These are phyloP conservation scores for Dolomedes plantarius DNA, from an alignment of 2,888 invertebrate genomes.

Conservation along the genomic window DNA sequence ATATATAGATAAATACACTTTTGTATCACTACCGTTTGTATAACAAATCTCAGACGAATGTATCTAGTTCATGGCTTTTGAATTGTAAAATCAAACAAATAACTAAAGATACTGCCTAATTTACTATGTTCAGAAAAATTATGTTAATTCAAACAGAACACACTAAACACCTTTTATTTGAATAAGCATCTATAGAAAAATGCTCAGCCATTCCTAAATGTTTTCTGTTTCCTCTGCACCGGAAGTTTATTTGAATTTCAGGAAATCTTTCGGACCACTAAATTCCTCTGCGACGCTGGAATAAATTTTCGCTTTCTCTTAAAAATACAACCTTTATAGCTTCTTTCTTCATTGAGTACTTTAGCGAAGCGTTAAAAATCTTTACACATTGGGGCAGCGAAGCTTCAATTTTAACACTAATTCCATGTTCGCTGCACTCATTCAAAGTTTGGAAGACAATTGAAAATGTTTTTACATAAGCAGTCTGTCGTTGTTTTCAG, in stretches of 20 bases:
- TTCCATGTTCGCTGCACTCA: neutral
- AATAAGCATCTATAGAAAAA: neutral
- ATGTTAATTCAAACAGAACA: neutral
- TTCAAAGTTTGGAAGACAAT: neutral
- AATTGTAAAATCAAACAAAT: too few species aligned
- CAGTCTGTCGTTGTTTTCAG: too few species aligned
- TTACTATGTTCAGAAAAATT: too few species aligned
- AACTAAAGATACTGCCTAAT: too few species aligned
- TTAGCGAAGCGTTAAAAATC: neutral
- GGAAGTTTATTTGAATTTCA: conserved; percentile 8
- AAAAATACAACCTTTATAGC: neutral
- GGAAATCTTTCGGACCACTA: neutral
- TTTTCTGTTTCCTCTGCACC: neutral
- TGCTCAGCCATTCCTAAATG: neutral
- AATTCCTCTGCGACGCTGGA: neutral
- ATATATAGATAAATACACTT: too few species aligned
- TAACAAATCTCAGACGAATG: too few species aligned
- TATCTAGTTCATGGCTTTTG: too few species aligned
- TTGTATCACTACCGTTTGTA: too few species aligned
- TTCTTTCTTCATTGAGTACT: neutral
- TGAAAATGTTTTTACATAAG: too few species aligned
- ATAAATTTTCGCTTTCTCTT: neutral
- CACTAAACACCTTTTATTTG: neutral
- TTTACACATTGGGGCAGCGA: neutral
- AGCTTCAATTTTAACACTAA: neutral